phyloP scores from a whole-genome alignment of 2,888 invertebrate species.

The Carterocephalus palaemon region DNA sequence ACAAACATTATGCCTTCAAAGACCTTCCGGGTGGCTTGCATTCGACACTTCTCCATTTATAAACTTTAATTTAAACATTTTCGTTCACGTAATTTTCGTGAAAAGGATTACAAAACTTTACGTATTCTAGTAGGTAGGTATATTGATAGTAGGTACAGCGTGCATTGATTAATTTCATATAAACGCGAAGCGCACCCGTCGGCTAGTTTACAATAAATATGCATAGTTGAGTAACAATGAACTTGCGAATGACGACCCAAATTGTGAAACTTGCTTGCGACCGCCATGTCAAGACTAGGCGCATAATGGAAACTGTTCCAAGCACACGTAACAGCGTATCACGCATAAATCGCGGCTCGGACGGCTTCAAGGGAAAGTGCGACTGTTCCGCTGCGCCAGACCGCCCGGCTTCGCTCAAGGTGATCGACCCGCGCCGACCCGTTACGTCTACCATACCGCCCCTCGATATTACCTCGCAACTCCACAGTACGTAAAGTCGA shows the following conservation, averaged over 20 bases:
- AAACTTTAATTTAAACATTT: too few species aligned
- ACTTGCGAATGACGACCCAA: neutral
- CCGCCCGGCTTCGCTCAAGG: constrained; percentile 17
- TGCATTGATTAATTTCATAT: too few species aligned
- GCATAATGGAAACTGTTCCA: constrained; percentile 1
- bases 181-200: too few species aligned
- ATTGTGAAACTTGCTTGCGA: constrained; percentile 1
- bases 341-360: constrained; percentile 15
- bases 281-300: constrained; percentile 2
- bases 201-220: too few species aligned
- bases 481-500: constrained; percentile 48
- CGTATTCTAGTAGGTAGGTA: too few species aligned
- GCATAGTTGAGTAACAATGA: too few species aligned
- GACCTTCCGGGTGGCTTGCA: too few species aligned
- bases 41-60: too few species aligned
- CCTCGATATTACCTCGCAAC: constrained; percentile 41
- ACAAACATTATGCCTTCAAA: too few species aligned
- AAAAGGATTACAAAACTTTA: too few species aligned
- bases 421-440: constrained; percentile 28
- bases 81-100: too few species aligned
- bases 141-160: too few species aligned
- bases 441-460: constrained; percentile 48
- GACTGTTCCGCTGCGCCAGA: constrained; percentile 11
- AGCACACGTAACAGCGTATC: constrained; percentile 12
- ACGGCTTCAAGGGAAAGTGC: constrained; percentile 18